Percentiles rank a stretch among this genome's conserved stretches.
Conservation (phyloP, 2,797 vertebrate species). For the Limosa lapponica region DNA sequence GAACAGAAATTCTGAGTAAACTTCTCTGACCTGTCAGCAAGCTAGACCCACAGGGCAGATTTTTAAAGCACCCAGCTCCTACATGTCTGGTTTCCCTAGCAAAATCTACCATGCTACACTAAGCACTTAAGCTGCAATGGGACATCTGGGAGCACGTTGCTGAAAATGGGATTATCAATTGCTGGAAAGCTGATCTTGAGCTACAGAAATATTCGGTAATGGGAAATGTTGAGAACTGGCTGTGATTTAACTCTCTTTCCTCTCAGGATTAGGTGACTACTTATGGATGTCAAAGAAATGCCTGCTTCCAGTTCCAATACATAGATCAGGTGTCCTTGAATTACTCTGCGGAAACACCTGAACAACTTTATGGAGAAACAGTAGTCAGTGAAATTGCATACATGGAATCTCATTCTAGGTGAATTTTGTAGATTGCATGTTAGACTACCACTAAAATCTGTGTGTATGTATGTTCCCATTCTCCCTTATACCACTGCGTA, state of each 20-base stretch:
- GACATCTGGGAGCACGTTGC: neutral
- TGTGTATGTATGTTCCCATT: neutral
- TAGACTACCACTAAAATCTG: neutral
- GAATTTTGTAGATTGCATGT: neutral
- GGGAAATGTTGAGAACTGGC: neutral
- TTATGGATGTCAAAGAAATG: neutral
- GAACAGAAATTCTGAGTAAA: neutral
- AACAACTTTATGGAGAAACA: neutral
- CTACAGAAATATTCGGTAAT: neutral
- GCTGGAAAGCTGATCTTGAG: neutral
- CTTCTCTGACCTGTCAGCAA: neutral
- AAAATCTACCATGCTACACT: neutral
- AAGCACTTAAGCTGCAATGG: neutral
- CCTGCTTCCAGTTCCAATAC: neutral
- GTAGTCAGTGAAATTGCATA: neutral
- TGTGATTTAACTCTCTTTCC: neutral
- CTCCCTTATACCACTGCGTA: accelerated
- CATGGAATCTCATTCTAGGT: neutral
- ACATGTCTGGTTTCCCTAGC: neutral
- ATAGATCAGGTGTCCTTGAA: neutral
- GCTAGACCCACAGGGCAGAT: neutral
- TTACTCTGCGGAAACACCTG: neutral
- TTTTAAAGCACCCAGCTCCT: neutral
- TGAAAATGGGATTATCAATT: conserved; percentile 28
- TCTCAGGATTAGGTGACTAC: neutral